Base-by-base conservation (phyloP, 2,888 invertebrate species). In the Choristoneura rosaceana region DNA sequence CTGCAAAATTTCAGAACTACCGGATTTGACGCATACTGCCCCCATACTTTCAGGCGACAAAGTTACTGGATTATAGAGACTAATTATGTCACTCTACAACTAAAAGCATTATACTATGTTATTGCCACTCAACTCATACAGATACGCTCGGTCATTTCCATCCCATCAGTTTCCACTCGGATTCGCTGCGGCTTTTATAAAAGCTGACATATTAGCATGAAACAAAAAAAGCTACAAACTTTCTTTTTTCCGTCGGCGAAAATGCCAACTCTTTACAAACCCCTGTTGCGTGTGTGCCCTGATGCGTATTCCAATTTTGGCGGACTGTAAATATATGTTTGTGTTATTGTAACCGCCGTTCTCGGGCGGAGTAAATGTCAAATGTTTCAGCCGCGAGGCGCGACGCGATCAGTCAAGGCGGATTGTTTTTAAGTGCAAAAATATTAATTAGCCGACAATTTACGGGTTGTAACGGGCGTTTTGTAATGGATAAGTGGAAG, bases 371-470 rank as follows among this genome's bases (percentile, higher is more conserved):
- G 67, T 77, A 75, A 80, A 80, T 78, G 81, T 79, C 79, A 69
- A 74, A 74, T 70, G 34, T 71, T 60, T 47, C 58, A 70, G 73
- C 74, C 73, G 65, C 67, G n/a, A 47, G 70, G 62, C 59, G 73
- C 60, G 55, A 43, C 71, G 70, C 74, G 79, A 81, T 86, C 85
- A 81, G 75, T 86, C 84, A 81, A 73, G 81, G 73, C 52, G 73
- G 76, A 86, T 85, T 82, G 82, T 87, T 88, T 87, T 87, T 79
- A 83, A 87, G 79, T 79, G 78, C 81, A 85, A 85, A 82, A 84
- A 81, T 84, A 88, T 87, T 90, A 90, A 91, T 87, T 86, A 85
- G 73, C 76, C 70, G 74, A 81, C 82, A 81, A 89, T 89, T 87
- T 88, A 85, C 79, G 76, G 79, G 70, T 75, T 75, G 77, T 74